Conservation (phyloP, 2,888 invertebrate genomes). For the Autographa gamma region DNA sequence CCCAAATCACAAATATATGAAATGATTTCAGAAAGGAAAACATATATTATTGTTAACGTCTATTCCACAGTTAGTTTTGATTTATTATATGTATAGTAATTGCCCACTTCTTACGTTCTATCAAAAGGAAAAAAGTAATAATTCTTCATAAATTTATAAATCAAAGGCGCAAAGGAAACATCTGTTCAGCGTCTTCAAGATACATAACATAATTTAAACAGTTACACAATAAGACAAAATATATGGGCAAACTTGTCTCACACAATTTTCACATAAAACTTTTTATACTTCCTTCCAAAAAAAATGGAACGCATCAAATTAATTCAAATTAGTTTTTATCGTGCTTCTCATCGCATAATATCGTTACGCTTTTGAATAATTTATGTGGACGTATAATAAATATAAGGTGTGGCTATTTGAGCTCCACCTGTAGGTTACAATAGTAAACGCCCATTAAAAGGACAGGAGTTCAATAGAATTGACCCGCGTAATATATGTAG, state of each 20-base stretch:
- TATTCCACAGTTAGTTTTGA: conserved; percentile 39
- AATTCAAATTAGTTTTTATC: conserved; percentile 83
- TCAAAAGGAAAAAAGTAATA: conserved; percentile 58
- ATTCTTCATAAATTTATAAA: conserved; percentile 67
- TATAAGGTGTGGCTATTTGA: conserved; percentile 81
- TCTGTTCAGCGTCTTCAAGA: conserved; percentile 71
- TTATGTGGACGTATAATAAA: conserved; percentile 78
- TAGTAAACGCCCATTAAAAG: conserved; percentile 71
- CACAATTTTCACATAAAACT: conserved; percentile 69
- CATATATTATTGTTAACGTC: conserved; percentile 38
- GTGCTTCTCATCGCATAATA: conserved; percentile 76
- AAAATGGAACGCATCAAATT: conserved; percentile 76
- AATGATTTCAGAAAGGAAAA: conserved; percentile 29
- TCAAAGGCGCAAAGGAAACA: conserved; percentile 71
- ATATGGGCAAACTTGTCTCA: conserved; percentile 68
- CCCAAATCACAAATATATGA: conserved; percentile 31
- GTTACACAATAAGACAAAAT: conserved; percentile 72
- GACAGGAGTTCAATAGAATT: conserved; percentile 45
- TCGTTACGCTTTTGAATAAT: conserved; percentile 83
- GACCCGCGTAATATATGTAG: conserved; percentile 43
- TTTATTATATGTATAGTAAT: conserved; percentile 47
- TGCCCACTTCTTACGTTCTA: conserved; percentile 48
- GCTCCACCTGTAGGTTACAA: conserved; percentile 76
- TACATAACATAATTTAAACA: conserved; percentile 59
- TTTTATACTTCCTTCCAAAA: conserved; percentile 75